Evolutionary conservation across 1,140 invertebrate genomes (phyloP), one percentile per base, ranked within the genome.

Genomic region (Sminthurinus signatus): DNA sequence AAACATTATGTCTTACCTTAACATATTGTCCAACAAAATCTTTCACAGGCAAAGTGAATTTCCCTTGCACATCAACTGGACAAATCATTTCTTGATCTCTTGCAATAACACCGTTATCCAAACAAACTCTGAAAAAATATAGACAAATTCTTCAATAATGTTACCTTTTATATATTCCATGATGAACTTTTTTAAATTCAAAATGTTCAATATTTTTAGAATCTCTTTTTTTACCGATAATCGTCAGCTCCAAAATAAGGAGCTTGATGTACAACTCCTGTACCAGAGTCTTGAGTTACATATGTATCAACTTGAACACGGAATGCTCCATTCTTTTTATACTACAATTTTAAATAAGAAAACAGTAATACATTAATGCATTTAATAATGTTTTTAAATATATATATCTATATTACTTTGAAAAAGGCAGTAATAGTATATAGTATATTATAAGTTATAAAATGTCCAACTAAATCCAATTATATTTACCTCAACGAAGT

Each of bases 211-310:
- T 19, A 8, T 19, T 12, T 8, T 15, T 10, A 21, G 4, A n/a
- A 15, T 61, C n/a, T 28, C 19, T 12, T 36, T n/a, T n/a, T n/a
- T n/a, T n/a, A 69, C 64, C 68, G 80, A 74, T 86, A 89, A 88
- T 97, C 94, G 72, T 96, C 93, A 79, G 99, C 97, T 72, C 97
- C 97, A 82, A 99, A 99, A 78, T 98, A 99, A 14, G 97, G 95
- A 0, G 97, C 92, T 79, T 98, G 94, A 77, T 99, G 96, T 27
- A 99, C 97, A 72, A 99, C 82, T n/a, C 97, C 97, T 10, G 96
- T 99, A 81, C 97, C 97, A 73, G 89, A 89, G 69, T 98, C 96
- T 65, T 91, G 85, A 10, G 93, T 97, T 0, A 99, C 96, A 80
- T 99, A 99, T 12, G 78, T 81, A 80, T 98, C 96, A 63, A 83